Evolutionary conservation across 2,113 vertebrate genomes (phyloP), one percentile per base, ranked within the genome.

Genomic region (Capra hircus): DNA sequence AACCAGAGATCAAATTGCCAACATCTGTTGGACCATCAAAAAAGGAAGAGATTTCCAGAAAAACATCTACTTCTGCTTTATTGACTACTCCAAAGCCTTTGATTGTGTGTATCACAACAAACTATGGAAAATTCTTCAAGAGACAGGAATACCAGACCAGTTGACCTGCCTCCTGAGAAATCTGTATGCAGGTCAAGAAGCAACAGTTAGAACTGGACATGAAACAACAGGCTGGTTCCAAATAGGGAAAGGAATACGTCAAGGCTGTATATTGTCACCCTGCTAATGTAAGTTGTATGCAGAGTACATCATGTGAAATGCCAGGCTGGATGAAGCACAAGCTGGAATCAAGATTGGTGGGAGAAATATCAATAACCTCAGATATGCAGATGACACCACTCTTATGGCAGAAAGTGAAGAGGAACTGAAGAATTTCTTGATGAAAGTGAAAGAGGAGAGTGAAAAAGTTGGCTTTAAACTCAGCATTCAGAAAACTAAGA

Each of bases 161-260:
- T 9, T 67, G 16, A 67, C 64, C 64, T 67, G 33, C 64, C 16
- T 67, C 64, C 64, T 36, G 33, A 36, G 64, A n/a, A 36, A 67
- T n/a, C 33, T 67, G 8, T 67, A 36, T 67, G 33, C 64, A 19
- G 64, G 64, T 67, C 64, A 67, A 10, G 33, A 67, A 67, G 33
- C 7, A 36, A 36, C 33, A 36, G 33, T 67, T 67, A 67, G 64
- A 36, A 36, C 1, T 67, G 33, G 16, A 67, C 64, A 10, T 36
- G 8, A 8, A 67, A 67, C 17, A 36, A 21, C 33, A 67, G 33
- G 19, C 64, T 36, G 33, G 8, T 36, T 67, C 33, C 33, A 67
- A 67, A 19, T 19, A 0, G 2, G 16, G 64, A 67, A 67, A 67
- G 16, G 64, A 67, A 36, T 36, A 67, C 0, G 4, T 36, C 33